Conservation (phyloP, 2,113 vertebrate species). For the Oncorhynchus keta region DNA sequence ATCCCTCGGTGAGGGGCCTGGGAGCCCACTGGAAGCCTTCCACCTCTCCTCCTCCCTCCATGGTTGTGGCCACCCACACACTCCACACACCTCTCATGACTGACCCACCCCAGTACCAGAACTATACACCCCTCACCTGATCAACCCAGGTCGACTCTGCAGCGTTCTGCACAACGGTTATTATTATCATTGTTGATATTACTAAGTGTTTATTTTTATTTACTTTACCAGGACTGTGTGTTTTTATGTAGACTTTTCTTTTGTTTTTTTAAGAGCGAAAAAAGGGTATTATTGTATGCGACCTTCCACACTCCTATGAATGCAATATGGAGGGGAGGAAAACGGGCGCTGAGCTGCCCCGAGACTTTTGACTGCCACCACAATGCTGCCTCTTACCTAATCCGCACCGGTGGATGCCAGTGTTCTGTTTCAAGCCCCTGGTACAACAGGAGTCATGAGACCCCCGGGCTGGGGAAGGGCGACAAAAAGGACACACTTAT, state of each 20-base stretch:
- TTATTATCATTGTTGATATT: constrained; percentile 33
- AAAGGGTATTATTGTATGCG: constrained; percentile 65
- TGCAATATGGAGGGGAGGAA: constrained; percentile 75
- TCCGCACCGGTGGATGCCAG: constrained; percentile 54
- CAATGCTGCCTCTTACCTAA: constrained; percentile 71
- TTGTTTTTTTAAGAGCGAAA: no score
- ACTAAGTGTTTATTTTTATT: constrained; percentile 39
- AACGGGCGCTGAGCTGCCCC: constrained; percentile 30
- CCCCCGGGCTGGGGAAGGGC: constrained; percentile 40
- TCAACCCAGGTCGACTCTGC: constrained; percentile 18
- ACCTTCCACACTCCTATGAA: constrained; percentile 70
- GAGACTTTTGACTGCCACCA: constrained; percentile 64
- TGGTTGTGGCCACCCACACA: constrained; percentile 27
- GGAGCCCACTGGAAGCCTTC: not conserved
- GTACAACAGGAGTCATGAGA: constrained; percentile 21
- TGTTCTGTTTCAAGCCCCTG: constrained; percentile 58
- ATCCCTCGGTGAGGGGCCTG: constrained; percentile 41
- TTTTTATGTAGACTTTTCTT: constrained; percentile 53
- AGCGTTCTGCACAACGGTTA: constrained; percentile 62
- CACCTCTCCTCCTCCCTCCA: not conserved
- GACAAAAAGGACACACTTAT: constrained; percentile 41
- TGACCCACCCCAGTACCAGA: constrained; percentile 14
- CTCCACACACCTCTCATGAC: constrained; percentile 32
- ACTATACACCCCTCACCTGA: constrained; percentile 37
- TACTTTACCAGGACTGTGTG: constrained; percentile 56